Evolutionary conservation across 2,888 invertebrate species (phyloP), one percentile per base, ranked within the genome.

Genomic region (Pandemis heparana): DNA sequence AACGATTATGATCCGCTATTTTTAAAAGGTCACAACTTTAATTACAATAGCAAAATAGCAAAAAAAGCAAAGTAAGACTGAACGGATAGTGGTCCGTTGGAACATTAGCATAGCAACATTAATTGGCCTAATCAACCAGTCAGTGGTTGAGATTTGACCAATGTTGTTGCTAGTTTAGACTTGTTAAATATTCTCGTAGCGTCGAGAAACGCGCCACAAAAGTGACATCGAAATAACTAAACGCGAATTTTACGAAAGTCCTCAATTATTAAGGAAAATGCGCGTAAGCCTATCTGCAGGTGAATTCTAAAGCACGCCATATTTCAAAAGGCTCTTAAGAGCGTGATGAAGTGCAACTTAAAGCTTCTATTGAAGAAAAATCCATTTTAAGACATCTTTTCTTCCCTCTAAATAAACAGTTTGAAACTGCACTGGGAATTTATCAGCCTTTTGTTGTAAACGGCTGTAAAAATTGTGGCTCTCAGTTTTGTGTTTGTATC

Each of bases 341-440:
- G 43, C 18, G 41, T 63, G 62, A 63, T 43, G 43, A 43, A 63
- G 62, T 63, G 62, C 43, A 43, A 43, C 43, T 63, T 63, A 7
- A 43, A 63, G 23, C 56, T 10, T 23, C 56, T 56, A 56, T 56
- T 56, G 56, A 56, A 56, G 56, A 23, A 56, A 56, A 23, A 23
- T 56, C 23, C 53, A 16, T 53, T 53, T 23, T 23, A 56, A 56
- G 23, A 4, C 18, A 23, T 18, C 56, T 56, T 23, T 18, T 23
- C 56, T 56, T 56, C 18, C 51, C 12, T 46, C 8, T 56, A 23
- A 56, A 56, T 23, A 56, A 56, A 23, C 56, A 56, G 56, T 56
- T 23, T 23, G 56, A 12, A 53, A n/a, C 51, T 7, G 16, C 10
- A 16, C 18, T 53, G 18, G 23, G 23, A 56, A 56, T 56, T 12